These are phyloP conservation scores for Sigmodon hispidus DNA, from an alignment of 2,113 vertebrate genomes.

Conservation along the genomic window DNA sequence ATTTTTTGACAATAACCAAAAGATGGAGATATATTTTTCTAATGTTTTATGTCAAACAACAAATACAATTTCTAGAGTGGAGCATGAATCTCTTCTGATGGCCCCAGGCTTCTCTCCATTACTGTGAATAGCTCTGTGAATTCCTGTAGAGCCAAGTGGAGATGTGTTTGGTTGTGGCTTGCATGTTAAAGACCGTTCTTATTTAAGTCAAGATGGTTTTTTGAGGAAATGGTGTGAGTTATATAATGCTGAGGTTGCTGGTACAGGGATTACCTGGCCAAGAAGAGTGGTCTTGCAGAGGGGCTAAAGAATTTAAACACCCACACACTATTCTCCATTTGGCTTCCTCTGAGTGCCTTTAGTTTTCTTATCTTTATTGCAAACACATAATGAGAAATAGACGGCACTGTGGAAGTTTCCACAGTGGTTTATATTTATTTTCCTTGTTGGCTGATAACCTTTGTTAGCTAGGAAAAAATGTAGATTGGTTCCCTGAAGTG, in stretches of 20 bases:
- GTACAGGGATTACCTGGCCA: neutral
- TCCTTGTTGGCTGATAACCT: neutral
- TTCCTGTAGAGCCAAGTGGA: neutral
- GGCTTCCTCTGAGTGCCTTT: neutral
- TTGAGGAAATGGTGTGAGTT: constrained; percentile 35
- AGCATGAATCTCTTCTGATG: constrained; percentile 13
- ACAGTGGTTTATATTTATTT: neutral
- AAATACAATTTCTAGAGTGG: neutral
- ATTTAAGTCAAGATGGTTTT: neutral
- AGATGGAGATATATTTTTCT: neutral
- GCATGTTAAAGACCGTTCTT: neutral
- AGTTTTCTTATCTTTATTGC: neutral
- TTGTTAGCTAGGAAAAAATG: neutral
- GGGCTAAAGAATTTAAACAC: neutral
- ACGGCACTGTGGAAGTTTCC: neutral
- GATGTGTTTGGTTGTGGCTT: neutral
- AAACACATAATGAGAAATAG: constrained; percentile 11
- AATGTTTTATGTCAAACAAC: constrained; percentile 46
- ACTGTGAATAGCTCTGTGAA: constrained; percentile 8
- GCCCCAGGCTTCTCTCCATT: neutral
- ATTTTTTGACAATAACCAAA: constrained; percentile 52
- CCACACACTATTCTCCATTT: neutral
- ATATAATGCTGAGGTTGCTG: neutral
- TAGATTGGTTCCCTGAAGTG: neutral
- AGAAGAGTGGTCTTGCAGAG: neutral